Percentiles rank a stretch among this genome's conserved stretches.
Evolutionary conservation across 2,113 vertebrate genomes (phyloP).

Genomic region (Myotis brandtii): DNA sequence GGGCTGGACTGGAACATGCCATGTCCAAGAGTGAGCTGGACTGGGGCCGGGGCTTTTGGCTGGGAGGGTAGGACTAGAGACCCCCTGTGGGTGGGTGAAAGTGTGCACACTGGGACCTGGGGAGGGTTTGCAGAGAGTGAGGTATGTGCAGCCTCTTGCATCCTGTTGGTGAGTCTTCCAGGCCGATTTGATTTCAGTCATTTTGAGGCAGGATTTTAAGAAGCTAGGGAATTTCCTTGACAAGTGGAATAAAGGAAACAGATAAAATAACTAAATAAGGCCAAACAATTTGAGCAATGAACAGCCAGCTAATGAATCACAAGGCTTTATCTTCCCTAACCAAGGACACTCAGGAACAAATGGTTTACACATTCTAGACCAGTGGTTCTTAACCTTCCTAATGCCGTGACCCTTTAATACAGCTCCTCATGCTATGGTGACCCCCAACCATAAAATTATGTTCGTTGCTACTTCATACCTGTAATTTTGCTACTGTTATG

Average conservation of each 20-base stretch:
- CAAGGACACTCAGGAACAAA: background rate
- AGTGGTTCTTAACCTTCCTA: no score
- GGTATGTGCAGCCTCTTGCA: rapidly evolving
- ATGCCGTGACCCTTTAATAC: no score
- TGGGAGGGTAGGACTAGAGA: background rate
- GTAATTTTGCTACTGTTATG: no score
- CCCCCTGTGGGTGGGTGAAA: no score
- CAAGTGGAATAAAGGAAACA: background rate
- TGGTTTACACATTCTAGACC: background rate
- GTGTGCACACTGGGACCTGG: no score
- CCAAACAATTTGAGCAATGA: background rate
- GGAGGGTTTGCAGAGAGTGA: background rate
- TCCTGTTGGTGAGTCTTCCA: background rate
- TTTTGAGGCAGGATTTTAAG: background rate
- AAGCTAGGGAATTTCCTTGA: background rate
- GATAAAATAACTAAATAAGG: background rate
- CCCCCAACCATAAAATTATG: no score
- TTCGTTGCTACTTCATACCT: no score
- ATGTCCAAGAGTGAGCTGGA: background rate
- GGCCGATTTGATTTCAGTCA: background rate
- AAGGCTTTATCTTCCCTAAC: background rate
- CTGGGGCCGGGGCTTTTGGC: background rate
- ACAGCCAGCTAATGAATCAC: background rate
- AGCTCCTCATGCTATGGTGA: no score
- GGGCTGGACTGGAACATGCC: background rate